A percentile compares a stretch with the other conserved stretches of the same genome.
Evolutionary conservation across 2,797 vertebrate species (phyloP).

Genomic region (Trichosurus vulpecula): DNA sequence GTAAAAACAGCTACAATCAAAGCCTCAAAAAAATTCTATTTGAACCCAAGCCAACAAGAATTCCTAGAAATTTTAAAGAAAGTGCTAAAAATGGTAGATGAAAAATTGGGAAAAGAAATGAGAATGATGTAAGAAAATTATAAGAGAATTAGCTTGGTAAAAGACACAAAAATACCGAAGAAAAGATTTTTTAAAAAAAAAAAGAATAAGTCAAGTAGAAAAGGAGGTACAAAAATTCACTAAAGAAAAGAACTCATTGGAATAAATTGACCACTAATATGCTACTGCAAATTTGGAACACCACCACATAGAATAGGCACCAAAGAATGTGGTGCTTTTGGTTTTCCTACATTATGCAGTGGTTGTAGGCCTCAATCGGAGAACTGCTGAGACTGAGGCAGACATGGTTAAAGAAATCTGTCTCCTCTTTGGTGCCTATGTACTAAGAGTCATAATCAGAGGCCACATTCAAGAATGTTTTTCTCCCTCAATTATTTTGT

Average conservation of each 20-base stretch:
- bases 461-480: slow-evolving; percentile 76
- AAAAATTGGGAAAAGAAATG: no score
- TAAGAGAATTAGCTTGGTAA: background rate
- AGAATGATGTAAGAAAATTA: no score
- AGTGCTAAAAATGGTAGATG: no score
- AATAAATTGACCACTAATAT: background rate
- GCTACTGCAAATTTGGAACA: background rate
- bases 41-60: no score
- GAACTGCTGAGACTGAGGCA: background rate
- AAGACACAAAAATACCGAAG: background rate
- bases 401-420: slow-evolving; percentile 34
- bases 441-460: slow-evolving; percentile 63
- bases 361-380: background rate
- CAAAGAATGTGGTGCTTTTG: background rate
- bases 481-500: slow-evolving; percentile 80
- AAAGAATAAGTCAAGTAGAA: background rate
- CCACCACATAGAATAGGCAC: background rate
- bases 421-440: slow-evolving; percentile 78
- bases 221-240: background rate
- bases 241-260: background rate
- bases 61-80: no score
- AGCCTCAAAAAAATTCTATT: no score
- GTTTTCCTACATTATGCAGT: background rate
- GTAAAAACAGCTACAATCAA: no score
- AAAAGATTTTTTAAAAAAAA: background rate